These are phyloP conservation scores for Silurus meridionalis DNA, from an alignment of 2,113 vertebrate species.

Conservation along the genomic window DNA sequence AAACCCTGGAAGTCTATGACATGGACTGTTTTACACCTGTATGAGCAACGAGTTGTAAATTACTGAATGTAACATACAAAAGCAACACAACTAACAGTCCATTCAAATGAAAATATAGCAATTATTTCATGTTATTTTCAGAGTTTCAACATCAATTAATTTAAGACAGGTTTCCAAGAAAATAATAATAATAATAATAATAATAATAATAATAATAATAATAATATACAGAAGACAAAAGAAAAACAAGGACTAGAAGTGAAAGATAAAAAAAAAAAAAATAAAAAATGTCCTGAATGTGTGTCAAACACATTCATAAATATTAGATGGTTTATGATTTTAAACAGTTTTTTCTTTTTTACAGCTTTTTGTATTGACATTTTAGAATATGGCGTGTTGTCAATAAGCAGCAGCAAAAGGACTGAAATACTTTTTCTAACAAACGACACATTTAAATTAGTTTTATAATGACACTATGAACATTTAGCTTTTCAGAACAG, in stretches of 20 bases:
- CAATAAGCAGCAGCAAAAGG: conserved; percentile 35
- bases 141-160: conserved; percentile 35
- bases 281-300: not conserved
- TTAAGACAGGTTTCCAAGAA: conserved; percentile 2
- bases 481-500: conserved; percentile 22
- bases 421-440: conserved; percentile 27
- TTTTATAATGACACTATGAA: conserved; percentile 24
- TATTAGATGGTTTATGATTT: too few species aligned
- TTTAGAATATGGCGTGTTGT: conserved; percentile 31
- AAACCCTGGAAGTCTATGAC: not conserved
- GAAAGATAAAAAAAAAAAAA: not conserved
- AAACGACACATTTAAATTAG: conserved; percentile 28
- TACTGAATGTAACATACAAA: not conserved
- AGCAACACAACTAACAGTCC: not conserved
- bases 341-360: not conserved
- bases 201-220: conserved; percentile 8
- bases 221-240: not conserved
- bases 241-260: not conserved
- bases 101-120: conserved; percentile 23
- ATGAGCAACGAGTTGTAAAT: not conserved
- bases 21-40: not conserved
- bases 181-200: conserved; percentile 30
- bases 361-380: conserved; percentile 10
- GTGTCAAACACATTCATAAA: conserved; percentile 14
- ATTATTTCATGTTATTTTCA: not conserved